Conservation (phyloP, 2,797 vertebrate species). For the Picus viridis region DNA sequence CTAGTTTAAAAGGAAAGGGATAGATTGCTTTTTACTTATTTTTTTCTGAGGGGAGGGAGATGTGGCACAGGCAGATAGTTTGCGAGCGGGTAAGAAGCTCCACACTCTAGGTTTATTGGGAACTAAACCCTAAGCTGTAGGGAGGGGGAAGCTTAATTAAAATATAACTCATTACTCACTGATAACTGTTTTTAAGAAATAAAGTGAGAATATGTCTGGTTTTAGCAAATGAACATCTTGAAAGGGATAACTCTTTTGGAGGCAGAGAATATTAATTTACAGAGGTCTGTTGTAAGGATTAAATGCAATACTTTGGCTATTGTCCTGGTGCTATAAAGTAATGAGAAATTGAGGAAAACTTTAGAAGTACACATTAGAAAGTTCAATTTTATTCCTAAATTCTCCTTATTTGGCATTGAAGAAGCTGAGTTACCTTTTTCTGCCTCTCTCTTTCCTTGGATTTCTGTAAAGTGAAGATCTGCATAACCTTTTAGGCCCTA, state of each 20-base stretch:
- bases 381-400: not conserved
- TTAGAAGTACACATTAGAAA: not conserved
- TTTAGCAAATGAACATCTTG: constrained; percentile 4
- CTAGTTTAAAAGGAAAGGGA: constrained; percentile 7
- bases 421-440: not conserved
- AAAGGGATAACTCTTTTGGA: constrained; percentile 13
- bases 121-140: not conserved
- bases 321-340: not conserved
- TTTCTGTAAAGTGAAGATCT: not conserved
- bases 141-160: not conserved
- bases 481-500: not conserved
- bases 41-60: constrained; percentile 15
- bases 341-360: not conserved
- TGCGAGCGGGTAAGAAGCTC: not conserved
- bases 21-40: not conserved
- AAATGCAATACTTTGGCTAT: not conserved
- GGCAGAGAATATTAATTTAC: not conserved
- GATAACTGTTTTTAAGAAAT: not conserved
- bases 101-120: not conserved
- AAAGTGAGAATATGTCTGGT: not conserved
- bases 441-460: not conserved
- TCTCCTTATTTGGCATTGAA: not conserved
- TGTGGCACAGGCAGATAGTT: not conserved
- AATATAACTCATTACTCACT: not conserved
- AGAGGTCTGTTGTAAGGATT: constrained; percentile 1